Evolutionary conservation across 2,888 invertebrate species (phyloP), one percentile per base, ranked within the genome.

Genomic region (Latrodectus hesperus): DNA sequence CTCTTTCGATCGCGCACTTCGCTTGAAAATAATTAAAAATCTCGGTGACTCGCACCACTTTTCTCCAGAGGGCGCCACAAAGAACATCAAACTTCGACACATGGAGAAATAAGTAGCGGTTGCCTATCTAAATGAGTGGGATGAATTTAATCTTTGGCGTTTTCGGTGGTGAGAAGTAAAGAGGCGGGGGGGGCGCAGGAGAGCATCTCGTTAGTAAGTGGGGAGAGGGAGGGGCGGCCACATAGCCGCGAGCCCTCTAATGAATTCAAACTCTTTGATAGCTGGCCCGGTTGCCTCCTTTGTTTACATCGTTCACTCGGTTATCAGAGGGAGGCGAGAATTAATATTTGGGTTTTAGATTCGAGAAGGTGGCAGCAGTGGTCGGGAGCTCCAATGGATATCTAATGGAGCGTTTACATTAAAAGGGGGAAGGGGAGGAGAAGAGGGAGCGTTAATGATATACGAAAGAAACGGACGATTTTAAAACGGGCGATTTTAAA

Each of bases 261-360:
- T 85, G 85, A 85, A 85, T 85, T 85, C 85, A 79, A 79, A 65
- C 75, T 74, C 49, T 85, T 85, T 85, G 80, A 85, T 85, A 85
- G 85, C 60, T 75, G 68, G 26, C 73, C 74, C 75, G 60, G 26
- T 71, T 76, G 85, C 22, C 51, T 68, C 51, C 85, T 85, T 85
- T 85, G 85, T 85, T 85, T 85, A 85, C 85, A 85, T 38, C 72
- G 53, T 55, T 71, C 85, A 12, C 51, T 71, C 52, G 79, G 79
- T 85, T 85, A 85, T 85, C 85, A 71, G 70, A n/a, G 53, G 17
- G 84, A 75, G 72, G 74, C 26, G 79, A 26, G 85, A 85, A 85
- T 85, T 85, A 85, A 85, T 85, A 85, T 85, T 85, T 85, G 80
- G 85, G 80, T 85, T 85, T 85, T 80, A 85, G 85, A 85, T 85